A percentile compares a stretch with the other conserved stretches of the same genome.
phyloP scores from a whole-genome alignment of 2,888 invertebrate genomes.

The Drosophila gaucha region DNA sequence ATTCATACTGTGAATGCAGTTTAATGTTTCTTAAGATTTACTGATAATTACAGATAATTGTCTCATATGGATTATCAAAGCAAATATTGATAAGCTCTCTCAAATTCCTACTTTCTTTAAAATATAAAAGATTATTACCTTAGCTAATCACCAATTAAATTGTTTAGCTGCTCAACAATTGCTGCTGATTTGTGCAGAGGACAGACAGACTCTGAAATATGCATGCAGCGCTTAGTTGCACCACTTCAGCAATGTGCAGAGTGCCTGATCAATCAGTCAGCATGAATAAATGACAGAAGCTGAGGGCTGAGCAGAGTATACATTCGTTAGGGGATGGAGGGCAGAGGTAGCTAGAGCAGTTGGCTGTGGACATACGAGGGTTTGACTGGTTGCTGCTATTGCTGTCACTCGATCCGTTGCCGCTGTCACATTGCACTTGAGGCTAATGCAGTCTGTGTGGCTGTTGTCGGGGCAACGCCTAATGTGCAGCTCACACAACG shows the following conservation, averaged over 20 bases:
- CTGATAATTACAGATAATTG: too few species aligned
- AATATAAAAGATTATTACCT: neutral
- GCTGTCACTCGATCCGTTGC: conserved; percentile 49
- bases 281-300: conserved; percentile 54
- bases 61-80: neutral
- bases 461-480: conserved; percentile 15
- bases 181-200: conserved; percentile 6
- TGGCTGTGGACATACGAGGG: conserved; percentile 11
- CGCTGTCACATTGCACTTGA: conserved; percentile 64
- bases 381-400: conserved; percentile 28
- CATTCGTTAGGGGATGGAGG: neutral
- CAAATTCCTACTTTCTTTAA: too few species aligned
- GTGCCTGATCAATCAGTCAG: conserved; percentile 69
- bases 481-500: conserved; percentile 15
- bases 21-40: too few species aligned
- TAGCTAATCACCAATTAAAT: conserved; percentile 2
- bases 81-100: neutral
- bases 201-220: neutral
- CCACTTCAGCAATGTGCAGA: conserved; percentile 18
- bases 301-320: neutral
- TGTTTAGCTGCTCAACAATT: neutral
- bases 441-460: conserved; percentile 61
- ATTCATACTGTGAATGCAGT: too few species aligned
- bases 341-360: neutral
- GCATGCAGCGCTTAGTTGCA: conserved; percentile 15